Base-by-base conservation (phyloP, 2,888 invertebrate genomes). In the Himalopsyche anomala region DNA sequence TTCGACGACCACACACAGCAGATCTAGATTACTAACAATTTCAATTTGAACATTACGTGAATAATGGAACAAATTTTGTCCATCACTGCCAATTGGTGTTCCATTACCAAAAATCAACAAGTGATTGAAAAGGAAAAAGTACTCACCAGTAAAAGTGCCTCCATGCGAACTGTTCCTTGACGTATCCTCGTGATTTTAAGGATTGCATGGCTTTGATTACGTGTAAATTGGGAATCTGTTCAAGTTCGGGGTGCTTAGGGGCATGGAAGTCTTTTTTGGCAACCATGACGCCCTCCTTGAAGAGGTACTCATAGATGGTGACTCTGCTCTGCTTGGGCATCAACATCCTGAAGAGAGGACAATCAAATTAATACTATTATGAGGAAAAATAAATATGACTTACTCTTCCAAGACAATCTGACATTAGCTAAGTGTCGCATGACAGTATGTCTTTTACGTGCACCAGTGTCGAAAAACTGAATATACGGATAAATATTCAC, bases 141-240 rank as follows among this genome's bases (percentile, higher is more conserved):
- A 45, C 45, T 45, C 45, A 95, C 99, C 99, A 99, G 92, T 99
- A 99, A 91, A 97, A 99, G 92, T 99, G 99, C 90, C 99, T 96
- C 99, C 99, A 99, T 5, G 99, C 99, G 92, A 99, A 99, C 93
- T 99, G 99, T 94, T 99, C 99, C 92, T 97, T 98, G n/a, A 99
- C 99, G 91, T 96, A 97, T 87, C 99, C 99, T 91, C 97, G 95
- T 5, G 99, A 99, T 93, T 99, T 99, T 89, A 99, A 93, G 11
- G 98, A 98, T 94, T 98, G 98, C 94, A 99, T 95, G 89, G 99
- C 98, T 93, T 99, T 99, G 91, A 99, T 99, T 86, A 99, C 99
- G 94, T 99, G 98, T 89, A 99, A 95, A 93, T 99, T 99, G 89
- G 99, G 98, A 90, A 99, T 98, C 90, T 94, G 95, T 91, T 98